A percentile compares a stretch with the other conserved stretches of the same genome.
Conservation (phyloP, 2,797 vertebrate genomes). For the Helicolenus hilgendorfi region DNA sequence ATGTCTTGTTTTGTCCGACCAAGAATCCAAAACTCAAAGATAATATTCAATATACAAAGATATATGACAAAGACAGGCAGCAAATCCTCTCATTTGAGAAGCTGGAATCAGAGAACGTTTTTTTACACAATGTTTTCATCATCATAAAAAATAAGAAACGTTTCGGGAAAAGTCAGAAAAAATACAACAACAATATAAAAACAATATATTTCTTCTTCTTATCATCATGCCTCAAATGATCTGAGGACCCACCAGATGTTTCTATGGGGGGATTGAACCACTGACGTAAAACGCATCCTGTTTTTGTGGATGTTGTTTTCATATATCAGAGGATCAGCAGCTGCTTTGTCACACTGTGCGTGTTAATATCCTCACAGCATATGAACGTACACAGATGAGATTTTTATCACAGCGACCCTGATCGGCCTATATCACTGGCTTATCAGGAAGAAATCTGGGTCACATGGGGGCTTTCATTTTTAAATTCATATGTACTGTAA, state of each 20-base stretch:
- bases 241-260: not conserved
- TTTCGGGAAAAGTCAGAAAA: not conserved
- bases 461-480: not conserved
- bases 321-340: slow-evolving; percentile 7
- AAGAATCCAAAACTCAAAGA: not conserved
- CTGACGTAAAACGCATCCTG: not conserved
- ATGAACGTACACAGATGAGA: not conserved
- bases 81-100: not conserved
- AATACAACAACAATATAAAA: not conserved
- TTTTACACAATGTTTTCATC: not conserved
- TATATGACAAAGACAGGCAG: not conserved
- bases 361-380: not conserved
- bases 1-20: not conserved
- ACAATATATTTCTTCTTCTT: too few relatives aligned
- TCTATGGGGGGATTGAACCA: too few relatives aligned
- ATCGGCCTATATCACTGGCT: slow-evolving; percentile 30
- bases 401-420: slow-evolving; percentile 32
- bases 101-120: not conserved
- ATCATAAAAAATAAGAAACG: not conserved
- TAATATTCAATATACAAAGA: not conserved
- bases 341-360: slow-evolving; percentile 9
- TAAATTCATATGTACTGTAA: not conserved
- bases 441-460: slow-evolving; percentile 53
- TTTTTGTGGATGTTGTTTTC: slow-evolving; percentile 36
- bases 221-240: not conserved